Conservation (phyloP, 2,888 invertebrate species). For the Athalia circularis region DNA sequence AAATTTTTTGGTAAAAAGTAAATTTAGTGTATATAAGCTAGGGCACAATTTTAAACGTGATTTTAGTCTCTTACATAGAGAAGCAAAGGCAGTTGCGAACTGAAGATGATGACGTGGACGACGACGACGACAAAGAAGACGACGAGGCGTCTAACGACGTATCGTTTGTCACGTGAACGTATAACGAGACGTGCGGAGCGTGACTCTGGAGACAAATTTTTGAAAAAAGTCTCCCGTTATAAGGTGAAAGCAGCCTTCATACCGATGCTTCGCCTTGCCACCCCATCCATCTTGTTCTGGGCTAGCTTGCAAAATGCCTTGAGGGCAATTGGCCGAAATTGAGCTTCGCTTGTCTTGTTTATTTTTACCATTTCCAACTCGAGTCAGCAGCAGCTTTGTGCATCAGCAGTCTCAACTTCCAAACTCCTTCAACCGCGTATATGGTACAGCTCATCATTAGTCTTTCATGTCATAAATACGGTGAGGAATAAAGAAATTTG, state of each 20-base stretch:
- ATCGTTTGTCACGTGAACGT: conserved; percentile 32
- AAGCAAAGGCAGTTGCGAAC: not conserved
- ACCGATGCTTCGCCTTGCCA: not conserved
- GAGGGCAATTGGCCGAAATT: conserved; percentile 36
- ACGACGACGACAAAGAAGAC: not conserved
- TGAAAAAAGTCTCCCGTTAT: conserved; percentile 25
- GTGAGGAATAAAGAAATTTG: too few species aligned
- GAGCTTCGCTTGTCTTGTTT: conserved; percentile 36
- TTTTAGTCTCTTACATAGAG: not conserved
- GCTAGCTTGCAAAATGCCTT: conserved; percentile 7
- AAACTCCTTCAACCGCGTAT: too few species aligned
- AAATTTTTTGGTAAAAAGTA: conserved; percentile 11
- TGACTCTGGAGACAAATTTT: conserved; percentile 40
- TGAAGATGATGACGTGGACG: conserved; percentile 5
- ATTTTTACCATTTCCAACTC: conserved; percentile 11
- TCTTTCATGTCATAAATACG: too few species aligned
- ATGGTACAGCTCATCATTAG: too few species aligned
- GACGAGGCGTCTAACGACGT: conserved; percentile 28
- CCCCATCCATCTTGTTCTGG: conserved; percentile 36
- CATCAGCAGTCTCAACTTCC: too few species aligned
- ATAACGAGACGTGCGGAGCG: conserved; percentile 25
- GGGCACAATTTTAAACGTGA: too few species aligned
- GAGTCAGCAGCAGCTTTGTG: not conserved
- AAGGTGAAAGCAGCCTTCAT: not conserved
- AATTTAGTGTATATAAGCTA: too few species aligned